Evolutionary conservation across 2,797 vertebrate species (phyloP).

Genomic region (Erpetoichthys calabaricus): DNA sequence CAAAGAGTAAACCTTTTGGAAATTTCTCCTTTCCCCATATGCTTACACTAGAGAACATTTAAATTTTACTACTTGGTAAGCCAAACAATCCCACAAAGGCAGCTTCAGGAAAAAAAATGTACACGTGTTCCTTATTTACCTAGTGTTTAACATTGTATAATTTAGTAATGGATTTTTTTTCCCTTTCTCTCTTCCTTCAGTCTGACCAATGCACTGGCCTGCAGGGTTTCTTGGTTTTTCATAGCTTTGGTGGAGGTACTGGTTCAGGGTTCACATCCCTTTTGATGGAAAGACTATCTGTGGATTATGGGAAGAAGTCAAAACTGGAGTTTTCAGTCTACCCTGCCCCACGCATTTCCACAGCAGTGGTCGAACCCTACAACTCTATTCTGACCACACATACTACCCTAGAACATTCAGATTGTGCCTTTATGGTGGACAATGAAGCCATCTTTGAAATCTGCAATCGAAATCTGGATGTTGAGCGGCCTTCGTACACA

Average conservation of each 20-base stretch:
- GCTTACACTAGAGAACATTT: no score
- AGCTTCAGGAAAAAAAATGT: no score
- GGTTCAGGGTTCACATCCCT: slow-evolving; percentile 35
- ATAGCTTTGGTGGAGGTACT: no score
- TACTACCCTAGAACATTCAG: no score
- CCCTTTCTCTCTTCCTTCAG: slow-evolving; percentile 4
- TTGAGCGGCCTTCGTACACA: slow-evolving; percentile 36
- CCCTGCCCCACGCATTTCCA: slow-evolving; percentile 38
- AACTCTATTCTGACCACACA: slow-evolving; percentile 28
- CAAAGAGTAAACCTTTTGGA: no score
- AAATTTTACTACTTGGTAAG: no score
- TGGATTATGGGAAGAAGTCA: slow-evolving; percentile 27
- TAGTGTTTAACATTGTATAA: no score
- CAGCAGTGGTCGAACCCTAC: slow-evolving; percentile 37
- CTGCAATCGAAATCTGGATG: slow-evolving; percentile 38
- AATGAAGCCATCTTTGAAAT: slow-evolving; percentile 19
- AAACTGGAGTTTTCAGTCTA: slow-evolving; percentile 32
- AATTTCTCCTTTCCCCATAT: no score
- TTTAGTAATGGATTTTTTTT: no score
- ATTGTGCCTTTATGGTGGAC: no score
- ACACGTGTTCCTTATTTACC: no score
- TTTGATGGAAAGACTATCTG: slow-evolving; percentile 39
- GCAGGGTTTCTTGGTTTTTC: slow-evolving; percentile 22
- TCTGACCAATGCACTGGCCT: slow-evolving; percentile 41
- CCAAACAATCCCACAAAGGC: no score